Percentiles rank a stretch among this genome's conserved stretches.
Conservation (phyloP, 2,113 vertebrate genomes). For the Struthidea cinerea region DNA sequence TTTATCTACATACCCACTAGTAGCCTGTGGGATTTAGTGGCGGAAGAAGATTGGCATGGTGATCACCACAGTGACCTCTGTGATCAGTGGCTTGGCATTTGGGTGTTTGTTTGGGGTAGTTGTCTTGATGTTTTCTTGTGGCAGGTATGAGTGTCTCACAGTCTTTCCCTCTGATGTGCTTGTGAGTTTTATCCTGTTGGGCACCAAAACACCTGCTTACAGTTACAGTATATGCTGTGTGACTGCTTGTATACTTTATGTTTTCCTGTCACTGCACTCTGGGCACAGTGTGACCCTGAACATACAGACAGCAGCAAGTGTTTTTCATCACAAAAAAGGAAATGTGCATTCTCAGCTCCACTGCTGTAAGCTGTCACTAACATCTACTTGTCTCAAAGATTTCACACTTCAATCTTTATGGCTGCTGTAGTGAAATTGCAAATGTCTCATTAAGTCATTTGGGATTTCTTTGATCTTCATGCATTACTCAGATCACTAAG, state of each 20-base stretch:
- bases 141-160: neutral
- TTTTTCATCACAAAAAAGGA: neutral
- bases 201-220: neutral
- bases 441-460: conserved; percentile 24
- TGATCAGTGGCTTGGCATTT: neutral
- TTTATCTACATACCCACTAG: neutral
- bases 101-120: neutral
- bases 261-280: neutral
- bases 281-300: neutral
- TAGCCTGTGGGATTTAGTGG: neutral
- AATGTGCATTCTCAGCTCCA: neutral
- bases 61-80: neutral
- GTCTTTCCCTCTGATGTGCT: neutral
- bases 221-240: neutral
- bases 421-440: conserved; percentile 29
- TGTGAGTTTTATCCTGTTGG: neutral
- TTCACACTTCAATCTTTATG: neutral
- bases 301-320: neutral
- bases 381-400: neutral
- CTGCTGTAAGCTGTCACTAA: conserved; percentile 1
- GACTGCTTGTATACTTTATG: neutral
- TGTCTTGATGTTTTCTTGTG: neutral
- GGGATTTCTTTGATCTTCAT: conserved; percentile 40
- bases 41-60: neutral
- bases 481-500: neutral